Conservation (phyloP, 2,113 vertebrate genomes). For the Dipodomys merriami region DNA sequence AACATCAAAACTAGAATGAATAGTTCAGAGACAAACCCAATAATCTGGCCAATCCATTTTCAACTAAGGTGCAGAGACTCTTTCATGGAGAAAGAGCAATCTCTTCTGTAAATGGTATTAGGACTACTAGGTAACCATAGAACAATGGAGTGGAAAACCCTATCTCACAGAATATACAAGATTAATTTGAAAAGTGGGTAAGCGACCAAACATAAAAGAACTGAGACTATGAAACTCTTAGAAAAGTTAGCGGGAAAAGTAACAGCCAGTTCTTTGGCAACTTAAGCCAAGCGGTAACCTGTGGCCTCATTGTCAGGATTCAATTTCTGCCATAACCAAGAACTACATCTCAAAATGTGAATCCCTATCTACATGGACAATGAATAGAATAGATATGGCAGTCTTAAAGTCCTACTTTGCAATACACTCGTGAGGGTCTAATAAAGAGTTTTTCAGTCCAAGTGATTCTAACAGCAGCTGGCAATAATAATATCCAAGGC, state of each 20-base stretch:
- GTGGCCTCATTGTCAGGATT: background rate
- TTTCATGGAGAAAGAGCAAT: background rate
- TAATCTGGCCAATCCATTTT: constrained; percentile 12
- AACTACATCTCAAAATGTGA: background rate
- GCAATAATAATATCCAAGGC: background rate
- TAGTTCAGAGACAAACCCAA: background rate
- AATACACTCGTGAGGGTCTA: background rate
- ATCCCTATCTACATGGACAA: background rate
- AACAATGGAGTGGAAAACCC: background rate
- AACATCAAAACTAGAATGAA: constrained; percentile 9
- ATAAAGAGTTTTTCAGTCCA: background rate
- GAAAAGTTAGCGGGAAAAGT: background rate
- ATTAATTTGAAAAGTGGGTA: constrained; percentile 1
- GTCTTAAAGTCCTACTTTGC: background rate
- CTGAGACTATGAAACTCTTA: background rate
- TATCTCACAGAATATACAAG: background rate
- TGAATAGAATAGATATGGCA: background rate
- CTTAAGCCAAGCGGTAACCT: background rate
- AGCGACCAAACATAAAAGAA: background rate
- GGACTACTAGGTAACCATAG: background rate
- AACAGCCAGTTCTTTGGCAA: background rate
- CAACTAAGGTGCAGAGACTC: background rate
- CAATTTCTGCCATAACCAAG: background rate
- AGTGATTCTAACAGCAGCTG: background rate
- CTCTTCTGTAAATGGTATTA: constrained; percentile 4